phyloP scores from a whole-genome alignment of 1,140 invertebrate species.

The Manduca sexta region DNA sequence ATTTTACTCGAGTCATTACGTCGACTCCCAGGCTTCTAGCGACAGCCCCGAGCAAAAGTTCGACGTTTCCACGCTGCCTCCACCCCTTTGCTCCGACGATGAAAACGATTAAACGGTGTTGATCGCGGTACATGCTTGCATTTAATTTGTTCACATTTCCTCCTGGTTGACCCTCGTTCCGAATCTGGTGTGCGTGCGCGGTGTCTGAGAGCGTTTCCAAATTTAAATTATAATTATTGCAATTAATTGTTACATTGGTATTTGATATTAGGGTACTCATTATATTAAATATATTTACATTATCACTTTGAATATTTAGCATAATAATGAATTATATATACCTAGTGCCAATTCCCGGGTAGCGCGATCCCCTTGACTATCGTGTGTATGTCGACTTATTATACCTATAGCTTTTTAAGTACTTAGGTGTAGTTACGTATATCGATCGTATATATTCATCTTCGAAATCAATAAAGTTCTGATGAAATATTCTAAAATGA shows the following conservation, averaged over 20 bases:
- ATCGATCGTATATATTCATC: constrained; percentile 26
- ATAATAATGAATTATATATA: constrained; percentile 30
- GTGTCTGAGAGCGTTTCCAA: constrained; percentile 36
- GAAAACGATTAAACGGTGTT: constrained; percentile 73
- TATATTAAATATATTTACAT: constrained; percentile 51
- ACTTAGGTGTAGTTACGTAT: constrained; percentile 51
- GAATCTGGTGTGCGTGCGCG: constrained; percentile 31
- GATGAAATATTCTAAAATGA: constrained; percentile 11
- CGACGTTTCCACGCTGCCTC: constrained; percentile 79
- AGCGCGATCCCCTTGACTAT: constrained; percentile 43
- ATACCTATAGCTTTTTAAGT: constrained; percentile 48
- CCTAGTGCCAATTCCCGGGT: constrained; percentile 53
- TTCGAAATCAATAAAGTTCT: constrained; percentile 13
- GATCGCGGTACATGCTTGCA: too few relatives aligned
- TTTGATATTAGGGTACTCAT: constrained; percentile 51
- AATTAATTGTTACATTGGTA: constrained; percentile 53
- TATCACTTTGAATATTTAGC: constrained; percentile 53
- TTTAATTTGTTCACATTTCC: constrained; percentile 5
- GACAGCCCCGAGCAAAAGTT: constrained; percentile 79
- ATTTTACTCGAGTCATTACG: constrained; percentile 67
- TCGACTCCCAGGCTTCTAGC: constrained; percentile 66
- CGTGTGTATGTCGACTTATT: constrained; percentile 41
- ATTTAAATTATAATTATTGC: constrained; percentile 49
- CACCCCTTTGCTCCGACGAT: constrained; percentile 78
- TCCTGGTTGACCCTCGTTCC: constrained; percentile 28